Percentiles rank a stretch among this genome's conserved stretches.
Conservation (phyloP, 2,888 invertebrate genomes). For the Synergus itoensis region DNA sequence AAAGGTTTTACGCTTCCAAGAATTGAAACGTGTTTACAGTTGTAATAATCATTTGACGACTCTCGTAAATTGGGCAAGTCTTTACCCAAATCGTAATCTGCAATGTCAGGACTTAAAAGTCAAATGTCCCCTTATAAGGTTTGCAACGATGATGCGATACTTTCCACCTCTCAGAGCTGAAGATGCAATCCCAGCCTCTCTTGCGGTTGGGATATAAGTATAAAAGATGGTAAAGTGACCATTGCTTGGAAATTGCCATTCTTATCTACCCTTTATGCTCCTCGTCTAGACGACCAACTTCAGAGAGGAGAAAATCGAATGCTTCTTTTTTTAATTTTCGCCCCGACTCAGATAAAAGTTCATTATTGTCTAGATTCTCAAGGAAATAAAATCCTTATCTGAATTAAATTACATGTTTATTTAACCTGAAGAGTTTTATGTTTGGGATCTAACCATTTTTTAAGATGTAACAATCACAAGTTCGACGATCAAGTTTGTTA, state of each 20-base stretch:
- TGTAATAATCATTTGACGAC: constrained; percentile 19
- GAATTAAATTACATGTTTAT: constrained; percentile 1
- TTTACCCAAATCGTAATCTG: constrained; percentile 24
- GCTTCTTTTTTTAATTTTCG: constrained; percentile 12
- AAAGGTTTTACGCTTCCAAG: background rate
- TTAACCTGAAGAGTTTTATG: background rate
- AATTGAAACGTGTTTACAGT: background rate
- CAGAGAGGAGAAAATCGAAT: constrained; percentile 27
- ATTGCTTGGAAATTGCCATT: constrained; percentile 53
- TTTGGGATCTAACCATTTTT: background rate
- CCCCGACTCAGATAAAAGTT: background rate
- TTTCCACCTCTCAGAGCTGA: constrained; percentile 45
- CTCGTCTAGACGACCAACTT: constrained; percentile 38
- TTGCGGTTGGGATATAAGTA: constrained; percentile 41
- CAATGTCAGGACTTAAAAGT: constrained; percentile 13
- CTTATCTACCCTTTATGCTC: constrained; percentile 51
- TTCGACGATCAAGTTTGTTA: background rate
- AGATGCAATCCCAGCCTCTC: constrained; percentile 47
- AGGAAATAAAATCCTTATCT: constrained; percentile 32
- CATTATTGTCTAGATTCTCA: background rate
- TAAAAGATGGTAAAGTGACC: constrained; percentile 56
- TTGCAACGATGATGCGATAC: constrained; percentile 14
- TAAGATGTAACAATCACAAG: background rate
- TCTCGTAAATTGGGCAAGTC: constrained; percentile 3
- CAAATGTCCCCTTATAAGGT: constrained; percentile 25